Evolutionary conservation across 2,113 vertebrate genomes (phyloP).

Genomic region (Antechinus stuartii): DNA sequence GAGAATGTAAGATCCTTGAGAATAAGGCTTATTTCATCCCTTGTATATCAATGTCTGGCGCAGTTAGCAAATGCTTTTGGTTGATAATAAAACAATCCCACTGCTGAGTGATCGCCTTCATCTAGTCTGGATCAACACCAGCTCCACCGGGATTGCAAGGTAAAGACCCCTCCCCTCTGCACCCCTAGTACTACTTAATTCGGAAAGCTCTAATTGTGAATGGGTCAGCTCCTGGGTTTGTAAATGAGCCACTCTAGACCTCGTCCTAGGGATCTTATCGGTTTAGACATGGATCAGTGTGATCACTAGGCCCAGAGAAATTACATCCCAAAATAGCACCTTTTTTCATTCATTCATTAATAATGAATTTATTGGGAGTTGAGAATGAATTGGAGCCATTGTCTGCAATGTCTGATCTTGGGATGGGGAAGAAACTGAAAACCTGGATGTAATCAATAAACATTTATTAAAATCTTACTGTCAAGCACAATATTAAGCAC

Average conservation of each 20-base stretch:
- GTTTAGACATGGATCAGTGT: neutral
- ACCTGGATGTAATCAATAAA: neutral
- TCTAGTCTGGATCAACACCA: neutral
- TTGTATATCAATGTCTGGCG: neutral
- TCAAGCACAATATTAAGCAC: neutral
- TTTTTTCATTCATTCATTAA: neutral
- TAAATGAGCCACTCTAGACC: neutral
- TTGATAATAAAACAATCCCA: neutral
- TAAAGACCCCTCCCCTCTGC: too few relatives aligned
- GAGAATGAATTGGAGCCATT: neutral
- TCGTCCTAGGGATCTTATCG: neutral
- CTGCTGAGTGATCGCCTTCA: neutral
- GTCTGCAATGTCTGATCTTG: neutral
- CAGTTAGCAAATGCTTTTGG: neutral
- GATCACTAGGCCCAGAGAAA: neutral
- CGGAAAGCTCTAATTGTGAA: neutral
- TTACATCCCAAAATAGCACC: neutral
- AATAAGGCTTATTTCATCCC: neutral
- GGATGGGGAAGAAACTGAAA: neutral
- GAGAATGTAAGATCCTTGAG: neutral
- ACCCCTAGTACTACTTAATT: neutral
- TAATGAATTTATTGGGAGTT: neutral
- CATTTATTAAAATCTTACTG: neutral
- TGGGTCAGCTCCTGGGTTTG: neutral
- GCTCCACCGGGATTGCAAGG: neutral